A percentile compares a stretch with the other conserved stretches of the same genome.
phyloP scores from a whole-genome alignment of 2,888 invertebrate genomes.

The Sthenelais limicola region DNA sequence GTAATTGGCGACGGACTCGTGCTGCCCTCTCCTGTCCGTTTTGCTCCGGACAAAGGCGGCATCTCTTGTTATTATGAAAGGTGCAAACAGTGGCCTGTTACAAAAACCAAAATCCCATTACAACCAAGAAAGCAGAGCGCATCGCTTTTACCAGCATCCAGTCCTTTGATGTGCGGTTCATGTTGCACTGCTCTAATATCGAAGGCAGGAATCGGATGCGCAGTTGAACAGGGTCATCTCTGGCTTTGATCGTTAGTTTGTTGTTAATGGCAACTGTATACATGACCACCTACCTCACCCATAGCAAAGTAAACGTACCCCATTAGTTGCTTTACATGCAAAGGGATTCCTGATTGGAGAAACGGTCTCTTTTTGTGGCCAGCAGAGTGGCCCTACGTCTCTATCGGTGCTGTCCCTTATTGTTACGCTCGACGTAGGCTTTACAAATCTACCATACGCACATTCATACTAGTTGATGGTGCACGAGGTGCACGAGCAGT shows the following conservation, averaged over 20 bases:
- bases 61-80: slow-evolving; percentile 5
- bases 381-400: too few species aligned
- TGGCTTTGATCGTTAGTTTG: slow-evolving; percentile 30
- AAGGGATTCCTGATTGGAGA: too few species aligned
- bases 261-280: slow-evolving; percentile 35
- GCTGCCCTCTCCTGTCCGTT: background rate
- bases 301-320: too few species aligned
- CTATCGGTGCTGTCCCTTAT: too few species aligned
- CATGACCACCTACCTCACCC: too few species aligned
- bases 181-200: slow-evolving; percentile 22
- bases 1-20: background rate
- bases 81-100: slow-evolving; percentile 32
- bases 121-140: slow-evolving; percentile 5
- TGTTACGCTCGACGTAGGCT: too few species aligned
- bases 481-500: too few species aligned
- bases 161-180: slow-evolving; percentile 19
- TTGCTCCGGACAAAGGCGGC: background rate
- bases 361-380: too few species aligned
- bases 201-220: slow-evolving; percentile 22
- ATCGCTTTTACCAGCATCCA: background rate
- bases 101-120: slow-evolving; percentile 37
- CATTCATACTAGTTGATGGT: too few species aligned
- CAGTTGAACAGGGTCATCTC: slow-evolving; percentile 26
- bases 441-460: too few species aligned
- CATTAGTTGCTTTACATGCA: too few species aligned